phyloP scores from a whole-genome alignment of 1,140 invertebrate species.

The Drosophila pseudoananassae region DNA sequence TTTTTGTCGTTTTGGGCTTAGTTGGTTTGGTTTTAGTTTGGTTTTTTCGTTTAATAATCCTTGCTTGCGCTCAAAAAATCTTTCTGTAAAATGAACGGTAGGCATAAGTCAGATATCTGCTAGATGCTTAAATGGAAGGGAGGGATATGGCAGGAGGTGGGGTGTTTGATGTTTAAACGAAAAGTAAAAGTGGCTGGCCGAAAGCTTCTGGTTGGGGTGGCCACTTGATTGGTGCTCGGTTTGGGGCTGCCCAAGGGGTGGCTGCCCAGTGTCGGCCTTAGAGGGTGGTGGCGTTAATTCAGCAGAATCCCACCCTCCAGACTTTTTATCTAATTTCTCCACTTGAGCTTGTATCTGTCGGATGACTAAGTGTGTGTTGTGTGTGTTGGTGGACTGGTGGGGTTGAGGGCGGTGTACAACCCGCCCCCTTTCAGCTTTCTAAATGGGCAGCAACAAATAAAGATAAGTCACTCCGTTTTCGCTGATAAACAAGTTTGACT shows the following conservation, averaged over 20 bases:
- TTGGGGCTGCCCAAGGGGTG: slow-evolving; percentile 48
- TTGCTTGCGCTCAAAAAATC: slow-evolving; percentile 82
- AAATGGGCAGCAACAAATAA: slow-evolving; percentile 49
- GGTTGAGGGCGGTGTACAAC: slow-evolving; percentile 1
- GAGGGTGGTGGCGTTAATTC: slow-evolving; percentile 53
- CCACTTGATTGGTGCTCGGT: slow-evolving; percentile 77
- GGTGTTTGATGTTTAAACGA: slow-evolving; percentile 42
- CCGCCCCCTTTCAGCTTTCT: slow-evolving; percentile 25
- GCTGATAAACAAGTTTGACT: slow-evolving; percentile 79
- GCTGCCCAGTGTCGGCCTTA: slow-evolving; percentile 8
- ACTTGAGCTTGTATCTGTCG: slow-evolving; percentile 48
- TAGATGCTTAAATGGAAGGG: not conserved
- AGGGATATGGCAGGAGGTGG: not conserved
- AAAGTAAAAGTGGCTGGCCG: slow-evolving; percentile 78
- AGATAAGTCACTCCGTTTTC: slow-evolving; percentile 65
- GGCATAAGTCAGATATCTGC: slow-evolving; percentile 47
- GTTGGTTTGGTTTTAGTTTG: slow-evolving; percentile 37
- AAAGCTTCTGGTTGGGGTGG: slow-evolving; percentile 71
- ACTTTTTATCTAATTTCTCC: slow-evolving; percentile 81
- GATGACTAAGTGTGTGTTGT: slow-evolving; percentile 9
- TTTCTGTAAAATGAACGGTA: slow-evolving; percentile 70
- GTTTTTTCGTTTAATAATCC: slow-evolving; percentile 74
- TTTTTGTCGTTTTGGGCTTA: slow-evolving; percentile 60
- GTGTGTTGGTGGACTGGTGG: slow-evolving; percentile 4
- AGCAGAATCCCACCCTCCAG: slow-evolving; percentile 49